Evolutionary conservation across 1,140 invertebrate genomes (phyloP).

Genomic region (Drosophila kikkawai): DNA sequence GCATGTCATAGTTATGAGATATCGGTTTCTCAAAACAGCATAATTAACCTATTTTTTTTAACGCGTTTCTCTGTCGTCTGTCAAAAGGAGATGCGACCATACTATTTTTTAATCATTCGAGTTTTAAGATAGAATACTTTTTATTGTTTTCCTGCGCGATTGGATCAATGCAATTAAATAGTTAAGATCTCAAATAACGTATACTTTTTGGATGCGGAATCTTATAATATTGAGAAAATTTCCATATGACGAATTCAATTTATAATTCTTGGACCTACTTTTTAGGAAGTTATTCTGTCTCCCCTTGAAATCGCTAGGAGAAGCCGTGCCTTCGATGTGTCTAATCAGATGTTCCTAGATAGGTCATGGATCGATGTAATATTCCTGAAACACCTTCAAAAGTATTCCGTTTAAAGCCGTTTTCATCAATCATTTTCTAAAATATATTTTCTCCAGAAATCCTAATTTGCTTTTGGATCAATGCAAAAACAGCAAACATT

Average conservation of each 20-base stretch:
- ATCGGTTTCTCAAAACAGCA: background rate
- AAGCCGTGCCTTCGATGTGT: slow-evolving; percentile 65
- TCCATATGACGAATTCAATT: background rate
- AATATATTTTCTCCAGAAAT: slow-evolving; percentile 34
- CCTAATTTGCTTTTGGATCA: slow-evolving; percentile 61
- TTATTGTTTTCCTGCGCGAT: background rate
- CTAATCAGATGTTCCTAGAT: slow-evolving; percentile 73
- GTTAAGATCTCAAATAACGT: background rate
- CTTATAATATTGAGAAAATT: background rate
- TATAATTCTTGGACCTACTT: background rate
- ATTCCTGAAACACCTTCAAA: slow-evolving; percentile 65
- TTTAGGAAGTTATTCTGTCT: slow-evolving; percentile 58
- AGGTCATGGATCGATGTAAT: slow-evolving; percentile 73
- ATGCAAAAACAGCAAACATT: slow-evolving; percentile 47
- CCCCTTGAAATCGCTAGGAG: slow-evolving; percentile 69
- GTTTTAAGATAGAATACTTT: background rate
- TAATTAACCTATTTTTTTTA: background rate
- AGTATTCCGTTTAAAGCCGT: slow-evolving; percentile 6
- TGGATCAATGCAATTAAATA: background rate
- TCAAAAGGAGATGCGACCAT: background rate
- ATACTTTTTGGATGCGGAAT: background rate
- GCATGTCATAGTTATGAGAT: background rate
- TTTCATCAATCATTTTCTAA: background rate
- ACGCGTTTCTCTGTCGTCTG: background rate
- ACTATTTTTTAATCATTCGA: background rate